Percentiles rank a stretch among this genome's conserved stretches.
phyloP scores from a whole-genome alignment of 2,888 invertebrate species.

The Microdon myrmicae region DNA sequence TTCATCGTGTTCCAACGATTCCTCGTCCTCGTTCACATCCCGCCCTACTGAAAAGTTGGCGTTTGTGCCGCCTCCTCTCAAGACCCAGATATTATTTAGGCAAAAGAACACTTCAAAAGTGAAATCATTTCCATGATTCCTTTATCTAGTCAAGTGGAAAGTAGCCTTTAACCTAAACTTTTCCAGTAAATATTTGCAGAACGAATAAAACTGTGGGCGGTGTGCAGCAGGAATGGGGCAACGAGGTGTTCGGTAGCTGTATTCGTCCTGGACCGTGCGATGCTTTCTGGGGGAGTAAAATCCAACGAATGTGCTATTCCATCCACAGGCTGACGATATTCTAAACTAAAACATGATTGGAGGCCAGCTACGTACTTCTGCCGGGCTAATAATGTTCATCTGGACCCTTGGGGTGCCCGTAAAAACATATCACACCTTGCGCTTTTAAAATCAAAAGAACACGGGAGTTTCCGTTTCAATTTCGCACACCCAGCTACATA shows the following conservation, averaged over 20 bases:
- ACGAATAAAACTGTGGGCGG: not conserved
- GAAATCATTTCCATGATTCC: slow-evolving; percentile 21
- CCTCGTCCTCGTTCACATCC: not conserved
- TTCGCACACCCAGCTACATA: too few species aligned
- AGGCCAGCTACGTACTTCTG: slow-evolving; percentile 12
- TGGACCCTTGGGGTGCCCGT: too few species aligned
- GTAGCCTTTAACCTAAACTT: slow-evolving; percentile 25
- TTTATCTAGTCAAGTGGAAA: slow-evolving; percentile 36
- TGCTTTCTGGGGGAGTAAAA: not conserved
- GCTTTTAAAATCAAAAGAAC: too few species aligned
- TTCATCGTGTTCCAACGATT: slow-evolving; percentile 8
- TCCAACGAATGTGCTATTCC: slow-evolving; percentile 8
- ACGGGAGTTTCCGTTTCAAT: too few species aligned
- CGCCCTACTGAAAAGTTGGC: not conserved
- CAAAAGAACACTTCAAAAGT: slow-evolving; percentile 1
- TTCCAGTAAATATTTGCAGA: slow-evolving; percentile 24
- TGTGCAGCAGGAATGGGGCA: not conserved
- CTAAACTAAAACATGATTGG: slow-evolving; percentile 24
- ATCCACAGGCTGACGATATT: slow-evolving; percentile 29
- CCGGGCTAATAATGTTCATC: slow-evolving; percentile 8
- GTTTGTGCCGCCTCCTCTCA: slow-evolving; percentile 14
- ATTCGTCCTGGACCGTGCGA: slow-evolving; percentile 2
- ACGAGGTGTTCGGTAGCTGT: not conserved
- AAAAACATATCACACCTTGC: too few species aligned
- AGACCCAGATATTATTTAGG: slow-evolving; percentile 6